Evolutionary conservation across 2,113 vertebrate genomes (phyloP).

Genomic region (Pandion haliaetus): DNA sequence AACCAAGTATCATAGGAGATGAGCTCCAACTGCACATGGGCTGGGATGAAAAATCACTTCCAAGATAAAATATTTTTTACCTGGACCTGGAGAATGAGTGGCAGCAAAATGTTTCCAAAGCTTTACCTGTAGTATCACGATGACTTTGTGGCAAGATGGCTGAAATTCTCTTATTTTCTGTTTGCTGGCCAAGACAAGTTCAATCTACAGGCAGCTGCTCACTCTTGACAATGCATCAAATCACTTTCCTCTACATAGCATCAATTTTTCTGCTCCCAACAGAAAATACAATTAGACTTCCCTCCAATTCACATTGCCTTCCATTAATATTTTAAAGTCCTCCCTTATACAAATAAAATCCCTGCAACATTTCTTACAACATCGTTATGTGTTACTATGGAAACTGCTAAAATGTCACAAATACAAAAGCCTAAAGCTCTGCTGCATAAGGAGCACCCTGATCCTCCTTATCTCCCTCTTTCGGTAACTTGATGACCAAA

Average conservation of each 20-base stretch:
- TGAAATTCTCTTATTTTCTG: background rate
- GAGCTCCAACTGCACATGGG: rapidly evolving
- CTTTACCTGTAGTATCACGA: background rate
- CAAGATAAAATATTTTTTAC: background rate
- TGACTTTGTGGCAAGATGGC: background rate
- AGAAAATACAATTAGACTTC: background rate
- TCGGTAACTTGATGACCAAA: background rate
- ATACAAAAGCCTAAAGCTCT: background rate
- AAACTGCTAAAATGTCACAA: slow-evolving; percentile 42
- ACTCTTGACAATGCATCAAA: background rate
- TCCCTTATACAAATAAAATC: slow-evolving; percentile 21
- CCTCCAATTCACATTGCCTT: background rate
- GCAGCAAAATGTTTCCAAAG: background rate
- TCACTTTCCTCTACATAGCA: background rate
- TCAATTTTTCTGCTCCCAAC: background rate
- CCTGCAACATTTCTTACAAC: slow-evolving; percentile 7
- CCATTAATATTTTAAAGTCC: slow-evolving; percentile 39
- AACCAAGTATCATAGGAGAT: rapidly evolving
- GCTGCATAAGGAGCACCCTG: background rate
- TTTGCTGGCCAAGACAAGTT: background rate
- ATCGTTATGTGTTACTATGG: slow-evolving; percentile 30
- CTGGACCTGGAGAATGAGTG: background rate
- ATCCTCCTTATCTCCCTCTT: background rate
- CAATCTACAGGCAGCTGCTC: background rate
- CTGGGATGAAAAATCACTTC: background rate